Evolutionary conservation across 2,888 invertebrate species (phyloP).

Genomic region (Synanthedon andrenaeformis): DNA sequence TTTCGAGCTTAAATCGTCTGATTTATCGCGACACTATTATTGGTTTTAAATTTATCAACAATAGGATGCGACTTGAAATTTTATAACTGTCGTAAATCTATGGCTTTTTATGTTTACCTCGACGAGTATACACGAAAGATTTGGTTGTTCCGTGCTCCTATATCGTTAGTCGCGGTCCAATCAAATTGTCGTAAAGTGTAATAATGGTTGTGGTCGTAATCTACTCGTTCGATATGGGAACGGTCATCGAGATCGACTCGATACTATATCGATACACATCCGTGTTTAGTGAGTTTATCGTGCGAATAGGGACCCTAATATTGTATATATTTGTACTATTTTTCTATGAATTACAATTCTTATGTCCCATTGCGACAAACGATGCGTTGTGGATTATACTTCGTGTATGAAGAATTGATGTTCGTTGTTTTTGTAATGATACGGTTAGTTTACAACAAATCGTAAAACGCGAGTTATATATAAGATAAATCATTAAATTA

Average conservation of each 20-base stretch:
- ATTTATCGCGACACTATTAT: constrained; percentile 34
- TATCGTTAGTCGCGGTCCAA: constrained; percentile 57
- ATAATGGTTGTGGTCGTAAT: constrained; percentile 54
- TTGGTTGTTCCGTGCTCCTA: constrained; percentile 44
- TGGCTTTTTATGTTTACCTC: constrained; percentile 25
- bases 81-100: constrained; percentile 57
- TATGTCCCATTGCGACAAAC: constrained; percentile 45
- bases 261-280: constrained; percentile 25
- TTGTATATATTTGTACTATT: constrained; percentile 2
- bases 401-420: constrained; percentile 42
- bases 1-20: constrained; percentile 14
- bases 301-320: not conserved
- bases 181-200: constrained; percentile 60
- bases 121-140: not conserved
- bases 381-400: constrained; percentile 41
- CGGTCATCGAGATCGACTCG: constrained; percentile 41
- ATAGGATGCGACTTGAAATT: constrained; percentile 40
- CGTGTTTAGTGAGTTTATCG: not conserved
- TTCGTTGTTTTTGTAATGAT: constrained; percentile 14
- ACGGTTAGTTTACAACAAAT: too few relatives aligned
- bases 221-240: constrained; percentile 60
- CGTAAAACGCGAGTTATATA: too few relatives aligned
- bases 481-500: too few relatives aligned
- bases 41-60: constrained; percentile 49
- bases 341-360: constrained; percentile 14